Percentiles rank a stretch among this genome's conserved stretches.
Evolutionary conservation across 2,797 vertebrate genomes (phyloP).

Genomic region (Intellagama lesueurii): DNA sequence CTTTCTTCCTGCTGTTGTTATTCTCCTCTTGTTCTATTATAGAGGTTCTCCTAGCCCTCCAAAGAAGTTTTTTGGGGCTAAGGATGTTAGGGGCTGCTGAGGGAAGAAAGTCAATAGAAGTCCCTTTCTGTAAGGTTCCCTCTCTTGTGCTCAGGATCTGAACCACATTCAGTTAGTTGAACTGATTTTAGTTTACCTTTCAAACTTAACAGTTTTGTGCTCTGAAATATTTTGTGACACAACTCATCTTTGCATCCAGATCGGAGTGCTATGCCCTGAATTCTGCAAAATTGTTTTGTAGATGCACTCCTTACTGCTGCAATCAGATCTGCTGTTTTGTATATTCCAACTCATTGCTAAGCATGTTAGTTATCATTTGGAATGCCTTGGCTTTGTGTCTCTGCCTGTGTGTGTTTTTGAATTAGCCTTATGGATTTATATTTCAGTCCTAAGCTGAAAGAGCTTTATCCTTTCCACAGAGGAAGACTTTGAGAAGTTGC

Average conservation of each 20-base stretch:
- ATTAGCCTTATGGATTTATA: background rate
- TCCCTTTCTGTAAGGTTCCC: background rate
- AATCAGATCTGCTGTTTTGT: background rate
- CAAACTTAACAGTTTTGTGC: background rate
- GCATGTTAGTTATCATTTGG: background rate
- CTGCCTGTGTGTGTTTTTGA: background rate
- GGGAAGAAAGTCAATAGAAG: background rate
- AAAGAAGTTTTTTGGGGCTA: background rate
- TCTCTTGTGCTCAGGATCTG: background rate
- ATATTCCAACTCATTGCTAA: background rate
- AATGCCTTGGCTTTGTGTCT: background rate
- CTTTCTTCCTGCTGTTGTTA: background rate
- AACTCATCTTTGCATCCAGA: background rate
- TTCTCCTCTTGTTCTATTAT: background rate
- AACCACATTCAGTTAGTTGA: background rate
- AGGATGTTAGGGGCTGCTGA: background rate
- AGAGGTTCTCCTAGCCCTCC: background rate
- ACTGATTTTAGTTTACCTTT: background rate
- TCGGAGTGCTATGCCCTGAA: too few species aligned
- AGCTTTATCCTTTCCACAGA: slow-evolving; percentile 79
- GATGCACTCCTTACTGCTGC: background rate
- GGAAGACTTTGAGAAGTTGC: slow-evolving; percentile 96
- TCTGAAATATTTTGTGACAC: background rate
- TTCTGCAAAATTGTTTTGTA: background rate
- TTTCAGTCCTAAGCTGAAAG: slow-evolving; percentile 32